phyloP scores from a whole-genome alignment of 1,140 invertebrate genomes.

The Acromyrmex charruanus region DNA sequence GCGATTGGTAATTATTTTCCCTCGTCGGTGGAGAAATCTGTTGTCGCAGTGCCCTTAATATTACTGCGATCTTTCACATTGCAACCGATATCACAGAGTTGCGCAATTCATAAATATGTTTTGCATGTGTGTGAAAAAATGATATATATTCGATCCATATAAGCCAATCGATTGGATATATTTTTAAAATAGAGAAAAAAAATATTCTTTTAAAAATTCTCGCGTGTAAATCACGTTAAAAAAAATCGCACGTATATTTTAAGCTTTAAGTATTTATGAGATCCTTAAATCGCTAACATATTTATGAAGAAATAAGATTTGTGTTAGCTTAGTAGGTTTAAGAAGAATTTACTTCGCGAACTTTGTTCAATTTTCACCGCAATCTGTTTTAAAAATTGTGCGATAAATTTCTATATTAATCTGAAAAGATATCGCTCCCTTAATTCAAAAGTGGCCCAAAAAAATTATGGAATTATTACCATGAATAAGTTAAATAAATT shows the following conservation, averaged over 20 bases:
- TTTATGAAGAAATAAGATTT: neutral
- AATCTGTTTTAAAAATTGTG: neutral
- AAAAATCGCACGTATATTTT: neutral
- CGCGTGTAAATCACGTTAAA: slow-evolving; percentile 14
- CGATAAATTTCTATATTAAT: neutral
- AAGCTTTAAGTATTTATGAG: slow-evolving; percentile 17
- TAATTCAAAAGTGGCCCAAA: too few relatives aligned
- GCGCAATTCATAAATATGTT: slow-evolving; percentile 17
- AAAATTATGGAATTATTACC: too few relatives aligned
- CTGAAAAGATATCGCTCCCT: neutral
- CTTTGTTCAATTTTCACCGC: neutral
- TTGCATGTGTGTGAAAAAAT: neutral
- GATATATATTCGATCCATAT: slow-evolving; percentile 19
- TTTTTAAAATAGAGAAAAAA: slow-evolving; percentile 19
- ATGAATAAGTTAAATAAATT: too few relatives aligned
- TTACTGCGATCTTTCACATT: slow-evolving; percentile 2
- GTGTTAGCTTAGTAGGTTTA: neutral
- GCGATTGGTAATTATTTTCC: slow-evolving; percentile 51
- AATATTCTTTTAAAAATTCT: neutral
- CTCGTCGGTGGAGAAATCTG: slow-evolving; percentile 29
- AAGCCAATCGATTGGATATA: neutral
- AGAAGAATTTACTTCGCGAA: neutral
- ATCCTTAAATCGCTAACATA: slow-evolving; percentile 5
- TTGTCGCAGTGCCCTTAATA: slow-evolving; percentile 40
- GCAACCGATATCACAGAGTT: slow-evolving; percentile 18